Base-by-base conservation (phyloP, 2,888 invertebrate genomes). In the Agrenia bidenticulata region DNA sequence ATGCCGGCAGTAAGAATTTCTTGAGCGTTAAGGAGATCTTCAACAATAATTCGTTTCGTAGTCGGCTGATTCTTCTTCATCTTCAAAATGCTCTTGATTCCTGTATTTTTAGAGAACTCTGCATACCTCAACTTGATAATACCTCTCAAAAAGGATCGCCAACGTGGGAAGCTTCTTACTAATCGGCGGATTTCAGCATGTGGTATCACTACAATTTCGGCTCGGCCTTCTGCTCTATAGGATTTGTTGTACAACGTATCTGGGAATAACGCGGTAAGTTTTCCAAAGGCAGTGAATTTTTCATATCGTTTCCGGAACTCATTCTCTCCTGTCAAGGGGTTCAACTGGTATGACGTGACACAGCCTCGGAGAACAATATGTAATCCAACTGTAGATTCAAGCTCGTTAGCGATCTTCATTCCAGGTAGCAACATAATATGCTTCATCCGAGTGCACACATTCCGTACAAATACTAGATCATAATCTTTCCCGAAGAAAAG, bases 301-400 rank as follows among this genome's bases (percentile, higher is more conserved):
- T 63, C 66, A 50, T 73, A 74, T 59, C 64, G 41, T 32, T 69
- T 71, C 2, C 66, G 60, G n/a, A 73, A 63, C 13, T 65, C 69
- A 11, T 61, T 64, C 1, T 62, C 17, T 41, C 69, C 72, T 26
- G 66, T 66, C 23, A 45, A 19, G 13, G 63, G 55, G 19, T 66
- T 65, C 13, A 26, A 19, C 21, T 61, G 61, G 51, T 69, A 74
- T 0, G 70, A 71, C n/a, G 69, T 64, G 1, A 73, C 70, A 4
- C 58, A 39, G 1, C 74, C 74, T 41, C 68, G 58, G 63, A 66
- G 67, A 9, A 74, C 72, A n/a, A 74, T 67, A 57, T 59, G 71
- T 5, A 74, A 66, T 15, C 67, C 67, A 9, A 50, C 55, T 0
- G 69, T 72, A 11, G 62, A 63, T n/a, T 73, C 71, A 27, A 68